Percentiles rank a stretch among this genome's conserved stretches.
Conservation (phyloP, 53 echinoderm and acorn worm species). For the Mesocentrotus franciscanus region DNA sequence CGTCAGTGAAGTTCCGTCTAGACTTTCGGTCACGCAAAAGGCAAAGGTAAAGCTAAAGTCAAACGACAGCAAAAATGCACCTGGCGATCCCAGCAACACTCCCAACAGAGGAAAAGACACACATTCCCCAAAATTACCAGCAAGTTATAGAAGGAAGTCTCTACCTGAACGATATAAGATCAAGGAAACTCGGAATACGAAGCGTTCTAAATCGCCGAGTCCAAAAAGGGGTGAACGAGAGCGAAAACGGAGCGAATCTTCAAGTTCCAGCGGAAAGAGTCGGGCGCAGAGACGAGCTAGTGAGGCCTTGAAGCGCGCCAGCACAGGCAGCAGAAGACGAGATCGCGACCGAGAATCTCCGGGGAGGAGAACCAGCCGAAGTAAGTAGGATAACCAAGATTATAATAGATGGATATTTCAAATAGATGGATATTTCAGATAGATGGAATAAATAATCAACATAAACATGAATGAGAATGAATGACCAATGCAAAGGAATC, state of each 20-base stretch:
- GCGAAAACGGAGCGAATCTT: conserved; percentile 2
- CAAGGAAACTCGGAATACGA: neutral
- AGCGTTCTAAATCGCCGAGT: neutral
- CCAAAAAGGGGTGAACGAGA: neutral
- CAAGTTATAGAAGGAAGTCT: neutral
- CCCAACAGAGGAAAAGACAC: neutral
- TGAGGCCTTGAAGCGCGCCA: conserved; percentile 13
- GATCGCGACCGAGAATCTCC: conserved; percentile 35
- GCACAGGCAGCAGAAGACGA: neutral
- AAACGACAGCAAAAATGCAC: neutral
- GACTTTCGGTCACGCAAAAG: neutral
- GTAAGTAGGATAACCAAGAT: neutral
- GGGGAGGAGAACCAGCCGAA: conserved; percentile 21
- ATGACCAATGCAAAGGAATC: too few species aligned
- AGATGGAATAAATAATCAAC: too few species aligned
- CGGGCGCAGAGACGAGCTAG: conserved; percentile 19
- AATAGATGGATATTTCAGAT: too few species aligned
- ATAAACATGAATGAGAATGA: too few species aligned
- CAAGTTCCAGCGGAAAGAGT: conserved; percentile 12
- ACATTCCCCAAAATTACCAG: neutral
- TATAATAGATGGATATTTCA: neutral
- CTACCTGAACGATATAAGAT: neutral
- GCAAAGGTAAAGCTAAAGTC: neutral
- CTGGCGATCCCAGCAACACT: neutral
- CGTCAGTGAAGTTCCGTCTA: neutral